A percentile compares a stretch with the other conserved stretches of the same genome.
Conservation (phyloP, 2,113 vertebrate genomes). For the Labeo rohita region DNA sequence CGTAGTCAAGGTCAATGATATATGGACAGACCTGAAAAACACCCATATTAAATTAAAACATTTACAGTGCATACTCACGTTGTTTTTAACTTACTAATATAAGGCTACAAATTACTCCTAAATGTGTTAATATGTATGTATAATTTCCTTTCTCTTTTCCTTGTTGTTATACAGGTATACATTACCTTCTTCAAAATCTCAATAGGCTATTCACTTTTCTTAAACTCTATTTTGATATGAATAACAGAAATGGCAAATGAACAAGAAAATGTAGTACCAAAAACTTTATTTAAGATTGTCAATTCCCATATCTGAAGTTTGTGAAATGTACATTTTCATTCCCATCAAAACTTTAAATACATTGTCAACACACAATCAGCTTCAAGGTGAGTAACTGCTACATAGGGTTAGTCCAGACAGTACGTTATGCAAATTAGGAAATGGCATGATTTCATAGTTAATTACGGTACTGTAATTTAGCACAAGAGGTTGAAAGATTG, state of each 20-base stretch:
- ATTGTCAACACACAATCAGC: not conserved
- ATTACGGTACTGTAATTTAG: not conserved
- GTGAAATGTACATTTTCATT: conserved; percentile 1
- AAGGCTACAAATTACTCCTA: conserved; percentile 2
- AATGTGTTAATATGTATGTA: conserved; percentile 2
- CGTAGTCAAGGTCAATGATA: not conserved
- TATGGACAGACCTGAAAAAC: not conserved
- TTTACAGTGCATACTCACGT: not conserved
- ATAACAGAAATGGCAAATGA: conserved; percentile 9
- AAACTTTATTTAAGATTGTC: not conserved
- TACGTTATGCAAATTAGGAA: not conserved
- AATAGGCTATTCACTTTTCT: not conserved
- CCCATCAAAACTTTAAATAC: conserved; percentile 4
- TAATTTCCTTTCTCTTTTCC: not conserved
- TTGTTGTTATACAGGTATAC: not conserved
- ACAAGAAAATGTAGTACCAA: not conserved
- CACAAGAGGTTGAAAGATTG: not conserved
- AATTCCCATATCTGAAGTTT: conserved; percentile 2
- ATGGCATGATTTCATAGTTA: conserved; percentile 5
- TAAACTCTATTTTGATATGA: conserved; percentile 8
- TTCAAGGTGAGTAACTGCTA: conserved; percentile 9
- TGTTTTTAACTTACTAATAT: not conserved
- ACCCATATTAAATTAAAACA: not conserved
- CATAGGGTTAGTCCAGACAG: not conserved
- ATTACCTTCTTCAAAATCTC: not conserved